Conservation (phyloP, 2,888 invertebrate species). For the Cerceris ruficornis region DNA sequence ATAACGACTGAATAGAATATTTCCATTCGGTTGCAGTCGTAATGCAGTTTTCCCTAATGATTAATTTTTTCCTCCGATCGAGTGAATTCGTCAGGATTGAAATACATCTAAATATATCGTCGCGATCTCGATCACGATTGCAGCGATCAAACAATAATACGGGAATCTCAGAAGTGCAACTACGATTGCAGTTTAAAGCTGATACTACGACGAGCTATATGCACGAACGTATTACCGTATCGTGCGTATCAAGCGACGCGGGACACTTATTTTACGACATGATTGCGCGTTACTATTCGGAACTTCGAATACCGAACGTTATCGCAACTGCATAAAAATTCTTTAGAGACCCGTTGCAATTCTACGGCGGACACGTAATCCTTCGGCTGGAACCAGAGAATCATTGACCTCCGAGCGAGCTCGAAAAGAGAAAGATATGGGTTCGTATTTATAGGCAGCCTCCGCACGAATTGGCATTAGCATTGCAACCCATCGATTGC, state of each 20-base stretch:
- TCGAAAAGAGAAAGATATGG: background rate
- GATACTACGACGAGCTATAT: slow-evolving; percentile 25
- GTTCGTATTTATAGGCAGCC: slow-evolving; percentile 14
- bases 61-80: too few relatives aligned
- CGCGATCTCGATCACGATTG: background rate
- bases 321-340: slow-evolving; percentile 51
- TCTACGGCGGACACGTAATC: background rate
- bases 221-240: slow-evolving; percentile 19
- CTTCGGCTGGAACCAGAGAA: background rate
- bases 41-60: too few relatives aligned
- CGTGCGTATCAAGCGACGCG: slow-evolving; percentile 23
- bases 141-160: slow-evolving; percentile 24
- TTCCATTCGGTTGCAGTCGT: too few relatives aligned
- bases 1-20: too few relatives aligned
- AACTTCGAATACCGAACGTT: slow-evolving; percentile 45
- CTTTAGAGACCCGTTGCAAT: slow-evolving; percentile 42
- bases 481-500: slow-evolving; percentile 58
- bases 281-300: slow-evolving; percentile 27
- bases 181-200: slow-evolving; percentile 21
- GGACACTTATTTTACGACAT: slow-evolving; percentile 50
- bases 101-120: too few relatives aligned
- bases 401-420: slow-evolving; percentile 1
- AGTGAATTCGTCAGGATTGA: too few relatives aligned
- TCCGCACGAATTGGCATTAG: slow-evolving; percentile 52
- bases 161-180: slow-evolving; percentile 19